phyloP scores from a whole-genome alignment of 2,888 invertebrate genomes.

The Pardosa pseudoannulata region DNA sequence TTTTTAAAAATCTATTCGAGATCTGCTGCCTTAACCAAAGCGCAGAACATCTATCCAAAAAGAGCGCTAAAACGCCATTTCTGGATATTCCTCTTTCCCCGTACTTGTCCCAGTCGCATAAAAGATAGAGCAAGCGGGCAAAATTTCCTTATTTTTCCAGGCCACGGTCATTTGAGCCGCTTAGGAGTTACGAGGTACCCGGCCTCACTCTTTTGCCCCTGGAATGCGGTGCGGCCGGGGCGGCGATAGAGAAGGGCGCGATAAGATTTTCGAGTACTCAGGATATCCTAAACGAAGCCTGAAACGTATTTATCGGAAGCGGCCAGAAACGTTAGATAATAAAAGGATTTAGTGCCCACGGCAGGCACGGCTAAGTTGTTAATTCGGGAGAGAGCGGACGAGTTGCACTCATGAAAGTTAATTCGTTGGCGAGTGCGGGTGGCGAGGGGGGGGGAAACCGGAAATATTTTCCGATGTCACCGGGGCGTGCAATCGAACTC shows the following conservation, averaged over 20 bases:
- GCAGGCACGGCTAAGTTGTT: slow-evolving; percentile 2
- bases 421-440: neutral
- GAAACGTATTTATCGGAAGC: slow-evolving; percentile 56
- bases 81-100: slow-evolving; percentile 4
- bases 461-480: no score
- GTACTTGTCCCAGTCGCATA: neutral
- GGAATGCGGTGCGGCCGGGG: slow-evolving; percentile 25
- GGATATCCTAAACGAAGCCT: slow-evolving; percentile 67
- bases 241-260: neutral
- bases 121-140: slow-evolving; percentile 27
- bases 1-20: no score
- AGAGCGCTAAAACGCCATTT: neutral
- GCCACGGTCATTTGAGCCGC: slow-evolving; percentile 56
- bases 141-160: slow-evolving; percentile 41
- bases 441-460: neutral
- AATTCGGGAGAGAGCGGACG: neutral
- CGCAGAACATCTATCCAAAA: no score
- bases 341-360: slow-evolving; percentile 47
- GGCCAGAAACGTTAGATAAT: slow-evolving; percentile 52
- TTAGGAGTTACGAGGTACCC: slow-evolving; percentile 59
- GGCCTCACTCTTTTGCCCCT: slow-evolving; percentile 13
- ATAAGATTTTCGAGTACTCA: slow-evolving; percentile 48
- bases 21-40: no score
- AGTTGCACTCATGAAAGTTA: neutral
- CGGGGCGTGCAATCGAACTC: no score